A percentile compares a stretch with the other conserved stretches of the same genome.
phyloP scores from a whole-genome alignment of 2,888 invertebrate genomes.

The Xanthia icteritia region DNA sequence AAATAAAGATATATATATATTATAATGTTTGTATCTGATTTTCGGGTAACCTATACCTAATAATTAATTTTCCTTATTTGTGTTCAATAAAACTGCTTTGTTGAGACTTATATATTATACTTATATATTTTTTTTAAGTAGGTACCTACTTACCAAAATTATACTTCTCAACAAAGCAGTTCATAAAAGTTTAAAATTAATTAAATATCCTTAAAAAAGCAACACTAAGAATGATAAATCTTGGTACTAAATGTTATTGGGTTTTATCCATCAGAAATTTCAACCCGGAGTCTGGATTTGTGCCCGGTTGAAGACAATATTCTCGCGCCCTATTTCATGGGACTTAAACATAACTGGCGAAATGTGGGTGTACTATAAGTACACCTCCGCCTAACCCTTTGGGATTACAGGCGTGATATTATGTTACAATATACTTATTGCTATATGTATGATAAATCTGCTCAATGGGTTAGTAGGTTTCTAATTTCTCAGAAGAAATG shows the following conservation, averaged over 20 bases:
- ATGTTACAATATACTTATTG: not conserved
- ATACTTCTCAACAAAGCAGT: too few relatives aligned
- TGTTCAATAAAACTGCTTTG: not conserved
- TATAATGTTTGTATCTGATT: not conserved
- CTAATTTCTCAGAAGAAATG: conserved; percentile 59
- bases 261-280: too few relatives aligned
- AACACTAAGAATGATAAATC: not conserved
- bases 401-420: not conserved
- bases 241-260: not conserved
- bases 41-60: too few relatives aligned
- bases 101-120: not conserved
- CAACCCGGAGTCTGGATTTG: not conserved
- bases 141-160: too few relatives aligned
- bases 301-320: not conserved
- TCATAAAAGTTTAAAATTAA: not conserved
- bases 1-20: too few relatives aligned
- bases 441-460: conserved; percentile 4
- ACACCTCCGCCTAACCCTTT: too few relatives aligned
- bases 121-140: too few relatives aligned
- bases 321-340: not conserved
- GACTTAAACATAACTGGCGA: not conserved
- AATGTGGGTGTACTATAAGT: not conserved
- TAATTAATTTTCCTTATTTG: not conserved
- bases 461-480: conserved; percentile 70
- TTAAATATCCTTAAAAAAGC: not conserved